Evolutionary conservation across 2,888 invertebrate species (phyloP), one percentile per base, ranked within the genome.

Genomic region (Selenia dentaria): DNA sequence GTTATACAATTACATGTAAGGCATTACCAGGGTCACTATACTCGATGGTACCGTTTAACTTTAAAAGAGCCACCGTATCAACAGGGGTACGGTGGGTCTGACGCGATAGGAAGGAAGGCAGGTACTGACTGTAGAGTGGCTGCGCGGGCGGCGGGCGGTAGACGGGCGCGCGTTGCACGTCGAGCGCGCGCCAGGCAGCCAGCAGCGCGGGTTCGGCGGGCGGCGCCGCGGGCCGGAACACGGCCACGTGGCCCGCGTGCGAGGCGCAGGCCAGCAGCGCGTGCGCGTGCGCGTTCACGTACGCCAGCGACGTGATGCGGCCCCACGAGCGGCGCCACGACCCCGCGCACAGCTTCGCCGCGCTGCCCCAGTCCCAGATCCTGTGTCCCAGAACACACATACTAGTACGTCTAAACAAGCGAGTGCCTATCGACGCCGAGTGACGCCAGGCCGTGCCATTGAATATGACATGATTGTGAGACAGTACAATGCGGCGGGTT

Each of bases 231-330:
- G 11, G 24, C 9, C 32, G 38, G 92, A 95, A 97, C 13, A 97
- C 76, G 68, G 94, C 92, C 14, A 97, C 91, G 45, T 94, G 92
- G 24, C 97, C 97, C 72, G 95, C 94, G 79, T 96, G 96, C 37
- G 95, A 93, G 14, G 94, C 96, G 29, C 93, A 93, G 88, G 95
- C 92, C 32, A 96, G 85, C 61, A 97, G 89, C 12, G 95, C 93
- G 35, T 93, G 91, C 70, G 96, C 96, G 76, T 98, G 97, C 33
- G 95, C 93, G 86, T 98, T 97, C 25, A 98, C 87, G 88, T 97
- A 97, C 66, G 97, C 95, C 48, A 98, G 90, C 39, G 96, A 92
- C 3, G 97, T 95, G 42, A 98, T 94, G 57, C 95, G 93, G 8
- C 94, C 92, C 54, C 62, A 81, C 67, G 58, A 64, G 52, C 79